phyloP scores from a whole-genome alignment of 2,113 vertebrate genomes.

The Centrocercus urophasianus region DNA sequence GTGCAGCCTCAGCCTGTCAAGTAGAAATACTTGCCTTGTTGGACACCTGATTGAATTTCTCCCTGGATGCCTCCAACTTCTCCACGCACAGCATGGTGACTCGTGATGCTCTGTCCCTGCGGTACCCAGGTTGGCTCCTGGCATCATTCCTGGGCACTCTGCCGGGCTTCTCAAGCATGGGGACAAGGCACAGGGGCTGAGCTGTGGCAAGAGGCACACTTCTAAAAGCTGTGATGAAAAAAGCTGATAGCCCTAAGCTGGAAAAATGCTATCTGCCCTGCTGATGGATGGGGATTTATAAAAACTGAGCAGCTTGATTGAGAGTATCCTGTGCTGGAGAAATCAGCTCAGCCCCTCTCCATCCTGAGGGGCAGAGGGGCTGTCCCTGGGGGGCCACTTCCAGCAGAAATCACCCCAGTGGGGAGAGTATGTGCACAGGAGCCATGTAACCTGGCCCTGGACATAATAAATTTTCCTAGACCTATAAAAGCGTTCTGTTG shows the following conservation, averaged over 20 bases:
- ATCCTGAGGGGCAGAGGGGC: background rate
- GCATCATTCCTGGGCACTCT: background rate
- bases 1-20: accelerated
- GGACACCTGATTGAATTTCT: background rate
- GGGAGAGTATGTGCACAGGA: background rate
- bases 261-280: background rate
- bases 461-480: background rate
- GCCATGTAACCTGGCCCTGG: background rate
- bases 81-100: background rate
- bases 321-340: background rate
- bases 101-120: accelerated
- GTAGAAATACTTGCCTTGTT: too few species aligned
- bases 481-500: background rate
- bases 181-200: background rate
- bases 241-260: background rate
- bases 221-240: background rate
- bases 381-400: background rate
- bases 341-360: background rate
- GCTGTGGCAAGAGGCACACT: background rate
- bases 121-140: background rate
- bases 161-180: accelerated
- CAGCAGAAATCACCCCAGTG: background rate
- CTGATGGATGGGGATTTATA: background rate
- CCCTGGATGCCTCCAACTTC: background rate
- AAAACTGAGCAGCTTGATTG: background rate